Evolutionary conservation across 2,797 vertebrate species (phyloP).

Genomic region (Liasis olivaceus): DNA sequence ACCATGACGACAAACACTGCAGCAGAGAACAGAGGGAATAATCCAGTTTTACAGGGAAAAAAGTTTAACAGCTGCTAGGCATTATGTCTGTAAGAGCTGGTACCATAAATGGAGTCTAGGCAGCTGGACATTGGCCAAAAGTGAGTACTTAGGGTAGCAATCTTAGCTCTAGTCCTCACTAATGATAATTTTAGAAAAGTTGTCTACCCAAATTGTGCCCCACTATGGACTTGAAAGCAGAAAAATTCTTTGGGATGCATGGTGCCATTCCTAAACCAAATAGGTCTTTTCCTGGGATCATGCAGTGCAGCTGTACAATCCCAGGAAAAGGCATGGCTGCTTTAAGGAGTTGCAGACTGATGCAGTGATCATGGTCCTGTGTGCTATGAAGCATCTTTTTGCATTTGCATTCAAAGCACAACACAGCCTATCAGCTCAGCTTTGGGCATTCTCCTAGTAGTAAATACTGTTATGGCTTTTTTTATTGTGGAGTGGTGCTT

Average conservation of each 20-base stretch:
- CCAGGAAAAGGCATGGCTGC: neutral
- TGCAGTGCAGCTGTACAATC: neutral
- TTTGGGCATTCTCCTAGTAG: neutral
- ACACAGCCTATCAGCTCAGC: neutral
- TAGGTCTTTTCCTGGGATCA: neutral
- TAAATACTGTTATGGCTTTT: neutral
- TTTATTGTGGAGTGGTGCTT: neutral
- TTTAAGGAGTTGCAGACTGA: neutral
- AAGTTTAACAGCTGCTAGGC: neutral
- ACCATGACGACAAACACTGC: neutral
- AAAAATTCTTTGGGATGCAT: neutral
- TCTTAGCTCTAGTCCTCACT: neutral
- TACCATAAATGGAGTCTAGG: neutral
- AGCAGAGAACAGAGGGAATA: slow-evolving; percentile 1
- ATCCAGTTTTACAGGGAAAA: neutral
- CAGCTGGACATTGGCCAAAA: neutral
- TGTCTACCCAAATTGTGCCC: neutral
- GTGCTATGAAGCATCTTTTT: neutral
- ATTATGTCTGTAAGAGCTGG: neutral
- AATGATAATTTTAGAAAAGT: neutral
- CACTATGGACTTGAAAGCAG: neutral
- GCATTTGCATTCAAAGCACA: neutral
- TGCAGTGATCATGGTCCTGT: neutral
- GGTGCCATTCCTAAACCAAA: neutral
- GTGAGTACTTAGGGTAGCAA: neutral